Percentiles rank a stretch among this genome's conserved stretches.
phyloP scores from a whole-genome alignment of 2,113 vertebrate species.

The Rhinichthys klamathensis region DNA sequence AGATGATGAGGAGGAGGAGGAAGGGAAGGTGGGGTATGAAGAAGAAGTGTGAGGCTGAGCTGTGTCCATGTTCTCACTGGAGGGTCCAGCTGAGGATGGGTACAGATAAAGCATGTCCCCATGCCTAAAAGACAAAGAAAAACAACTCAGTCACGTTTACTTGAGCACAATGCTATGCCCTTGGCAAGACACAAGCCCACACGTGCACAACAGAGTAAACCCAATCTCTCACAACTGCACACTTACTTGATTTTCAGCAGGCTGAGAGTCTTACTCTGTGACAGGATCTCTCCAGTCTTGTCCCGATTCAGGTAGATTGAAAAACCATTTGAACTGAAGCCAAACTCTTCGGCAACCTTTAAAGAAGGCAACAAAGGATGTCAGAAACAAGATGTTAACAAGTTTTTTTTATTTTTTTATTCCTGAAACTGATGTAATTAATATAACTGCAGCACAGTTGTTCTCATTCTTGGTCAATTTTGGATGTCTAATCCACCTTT shows the following conservation, averaged over 20 bases:
- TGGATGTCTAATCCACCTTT: neutral
- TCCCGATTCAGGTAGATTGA: conserved; percentile 94
- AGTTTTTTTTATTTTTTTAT: neutral
- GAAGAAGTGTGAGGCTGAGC: conserved; percentile 72
- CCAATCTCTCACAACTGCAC: neutral
- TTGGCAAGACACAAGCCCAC: neutral
- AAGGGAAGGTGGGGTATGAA: conserved; percentile 50
- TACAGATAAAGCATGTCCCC: conserved; percentile 95
- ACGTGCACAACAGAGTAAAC: neutral
- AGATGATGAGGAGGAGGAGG: conserved; percentile 65
- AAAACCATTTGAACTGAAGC: conserved; percentile 94
- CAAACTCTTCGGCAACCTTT: conserved; percentile 96
- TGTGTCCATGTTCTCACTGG: conserved; percentile 92
- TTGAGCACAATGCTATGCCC: neutral
- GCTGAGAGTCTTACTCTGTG: conserved; percentile 90
- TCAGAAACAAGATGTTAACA: neutral
- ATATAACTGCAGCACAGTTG: neutral
- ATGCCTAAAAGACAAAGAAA: conserved; percentile 76
- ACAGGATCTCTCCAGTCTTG: conserved; percentile 90
- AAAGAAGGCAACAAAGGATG: neutral
- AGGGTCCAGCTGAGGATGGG: conserved; percentile 82
- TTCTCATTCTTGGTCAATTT: neutral
- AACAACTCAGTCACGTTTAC: neutral
- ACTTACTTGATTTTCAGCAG: conserved; percentile 97
- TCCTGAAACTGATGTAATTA: neutral